phyloP scores from a whole-genome alignment of 2,888 invertebrate genomes.

The Sarcophaga rosellei region DNA sequence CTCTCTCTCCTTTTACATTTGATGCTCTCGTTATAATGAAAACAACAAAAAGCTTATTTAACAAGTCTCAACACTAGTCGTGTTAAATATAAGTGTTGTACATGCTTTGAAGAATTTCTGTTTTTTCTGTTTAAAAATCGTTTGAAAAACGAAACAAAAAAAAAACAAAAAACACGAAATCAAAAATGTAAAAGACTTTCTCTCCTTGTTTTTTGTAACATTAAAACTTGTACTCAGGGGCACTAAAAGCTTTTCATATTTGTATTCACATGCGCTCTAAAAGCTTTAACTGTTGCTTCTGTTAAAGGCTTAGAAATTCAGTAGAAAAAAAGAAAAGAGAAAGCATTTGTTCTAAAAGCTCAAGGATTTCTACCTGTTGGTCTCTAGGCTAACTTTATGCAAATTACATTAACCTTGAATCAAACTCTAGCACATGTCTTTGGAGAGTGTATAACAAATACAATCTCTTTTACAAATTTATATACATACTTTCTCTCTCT shows the following conservation, averaged over 20 bases:
- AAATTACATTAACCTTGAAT: constrained; percentile 62
- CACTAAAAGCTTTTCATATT: neutral
- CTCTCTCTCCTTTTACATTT: too few species aligned
- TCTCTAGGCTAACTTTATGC: constrained; percentile 39
- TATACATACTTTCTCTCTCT: neutral
- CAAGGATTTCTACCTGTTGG: constrained; percentile 64
- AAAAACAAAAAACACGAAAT: too few species aligned
- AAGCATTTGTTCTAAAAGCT: constrained; percentile 18
- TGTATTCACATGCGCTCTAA: neutral
- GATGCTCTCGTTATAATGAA: too few species aligned
- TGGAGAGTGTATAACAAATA: constrained; percentile 14
- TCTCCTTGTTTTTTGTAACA: neutral
- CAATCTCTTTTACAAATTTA: neutral
- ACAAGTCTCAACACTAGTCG: constrained; percentile 53
- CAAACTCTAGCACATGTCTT: constrained; percentile 32
- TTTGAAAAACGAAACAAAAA: too few species aligned
- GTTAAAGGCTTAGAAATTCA: neutral
- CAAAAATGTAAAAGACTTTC: neutral
- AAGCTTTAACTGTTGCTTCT: constrained; percentile 61
- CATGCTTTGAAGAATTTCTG: constrained; percentile 60
- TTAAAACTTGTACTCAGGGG: neutral
- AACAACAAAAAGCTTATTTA: too few species aligned
- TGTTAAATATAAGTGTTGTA: constrained; percentile 61
- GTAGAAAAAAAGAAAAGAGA: too few species aligned
- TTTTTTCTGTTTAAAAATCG: neutral